phyloP scores from a whole-genome alignment of 1,140 invertebrate genomes.

The Aphelinus certus region DNA sequence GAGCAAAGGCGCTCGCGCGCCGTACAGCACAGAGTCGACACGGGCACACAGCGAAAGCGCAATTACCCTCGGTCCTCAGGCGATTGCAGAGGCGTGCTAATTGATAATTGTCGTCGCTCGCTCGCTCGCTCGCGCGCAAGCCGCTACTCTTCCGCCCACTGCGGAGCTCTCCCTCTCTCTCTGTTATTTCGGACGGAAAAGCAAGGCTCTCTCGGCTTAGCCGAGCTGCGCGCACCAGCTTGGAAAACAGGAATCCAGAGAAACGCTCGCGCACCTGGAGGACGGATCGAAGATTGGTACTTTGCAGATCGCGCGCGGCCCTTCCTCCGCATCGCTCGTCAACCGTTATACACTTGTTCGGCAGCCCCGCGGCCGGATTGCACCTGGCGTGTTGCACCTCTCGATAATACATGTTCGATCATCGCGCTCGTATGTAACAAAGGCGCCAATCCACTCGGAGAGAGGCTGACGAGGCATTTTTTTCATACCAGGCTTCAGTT shows the following conservation, averaged over 20 bases:
- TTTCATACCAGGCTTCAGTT: too few relatives aligned
- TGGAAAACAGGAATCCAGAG: neutral
- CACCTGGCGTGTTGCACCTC: neutral
- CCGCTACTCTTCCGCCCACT: too few relatives aligned
- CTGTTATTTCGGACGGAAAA: constrained; percentile 26
- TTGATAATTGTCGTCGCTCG: constrained; percentile 21
- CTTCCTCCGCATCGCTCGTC: too few relatives aligned
- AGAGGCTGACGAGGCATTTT: too few relatives aligned
- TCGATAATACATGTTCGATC: neutral
- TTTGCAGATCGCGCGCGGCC: too few relatives aligned
- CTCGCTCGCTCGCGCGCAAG: neutral
- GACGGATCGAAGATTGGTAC: too few relatives aligned
- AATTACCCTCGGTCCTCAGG: neutral
- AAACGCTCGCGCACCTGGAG: too few relatives aligned
- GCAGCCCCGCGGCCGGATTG: neutral
- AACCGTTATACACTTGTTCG: neutral
- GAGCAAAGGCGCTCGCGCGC: too few relatives aligned
- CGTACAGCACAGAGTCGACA: too few relatives aligned
- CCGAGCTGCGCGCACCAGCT: neutral
- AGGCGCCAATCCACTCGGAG: too few relatives aligned
- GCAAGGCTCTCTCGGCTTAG: neutral
- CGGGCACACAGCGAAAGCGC: neutral
- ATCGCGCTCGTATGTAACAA: too few relatives aligned
- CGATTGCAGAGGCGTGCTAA: constrained; percentile 5
- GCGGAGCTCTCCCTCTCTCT: neutral